Percentiles rank a stretch among this genome's conserved stretches.
Conservation (phyloP, 2,113 vertebrate species). For the Aegypius monachus region DNA sequence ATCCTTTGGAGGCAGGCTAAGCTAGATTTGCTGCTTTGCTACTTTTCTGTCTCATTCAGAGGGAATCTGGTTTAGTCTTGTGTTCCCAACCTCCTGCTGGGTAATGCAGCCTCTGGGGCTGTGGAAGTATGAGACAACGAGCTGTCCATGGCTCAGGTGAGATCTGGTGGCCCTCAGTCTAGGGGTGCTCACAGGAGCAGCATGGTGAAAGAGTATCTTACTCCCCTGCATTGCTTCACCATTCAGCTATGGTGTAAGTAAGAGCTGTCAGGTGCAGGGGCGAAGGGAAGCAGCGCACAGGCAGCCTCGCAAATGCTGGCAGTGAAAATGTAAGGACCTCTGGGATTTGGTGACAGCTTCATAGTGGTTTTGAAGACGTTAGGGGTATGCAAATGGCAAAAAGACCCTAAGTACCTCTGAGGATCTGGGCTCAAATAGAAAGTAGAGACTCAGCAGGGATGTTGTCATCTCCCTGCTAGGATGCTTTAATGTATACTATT, state of each 20-base stretch:
- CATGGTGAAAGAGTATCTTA: rapidly evolving
- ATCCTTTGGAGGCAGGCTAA: not conserved
- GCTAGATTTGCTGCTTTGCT: not conserved
- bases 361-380: not conserved
- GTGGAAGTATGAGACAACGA: not conserved
- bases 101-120: not conserved
- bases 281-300: not conserved
- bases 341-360: conserved; percentile 1
- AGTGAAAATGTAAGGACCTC: not conserved
- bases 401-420: not conserved
- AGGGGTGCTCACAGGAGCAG: not conserved
- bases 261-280: not conserved
- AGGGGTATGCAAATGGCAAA: conserved; percentile 27
- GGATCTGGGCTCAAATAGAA: not conserved
- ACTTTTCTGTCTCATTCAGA: not conserved
- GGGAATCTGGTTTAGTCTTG: not conserved
- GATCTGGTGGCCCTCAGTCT: not conserved
- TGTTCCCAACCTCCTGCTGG: not conserved
- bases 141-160: not conserved
- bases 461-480: conserved; percentile 30
- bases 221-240: not conserved
- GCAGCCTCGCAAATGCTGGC: not conserved
- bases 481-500: conserved; percentile 33
- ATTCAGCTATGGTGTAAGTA: not conserved
- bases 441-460: conserved; percentile 23